Evolutionary conservation across 1,140 invertebrate genomes (phyloP), one percentile per base, ranked within the genome.

Genomic region (Rhizoglyphus robini): DNA sequence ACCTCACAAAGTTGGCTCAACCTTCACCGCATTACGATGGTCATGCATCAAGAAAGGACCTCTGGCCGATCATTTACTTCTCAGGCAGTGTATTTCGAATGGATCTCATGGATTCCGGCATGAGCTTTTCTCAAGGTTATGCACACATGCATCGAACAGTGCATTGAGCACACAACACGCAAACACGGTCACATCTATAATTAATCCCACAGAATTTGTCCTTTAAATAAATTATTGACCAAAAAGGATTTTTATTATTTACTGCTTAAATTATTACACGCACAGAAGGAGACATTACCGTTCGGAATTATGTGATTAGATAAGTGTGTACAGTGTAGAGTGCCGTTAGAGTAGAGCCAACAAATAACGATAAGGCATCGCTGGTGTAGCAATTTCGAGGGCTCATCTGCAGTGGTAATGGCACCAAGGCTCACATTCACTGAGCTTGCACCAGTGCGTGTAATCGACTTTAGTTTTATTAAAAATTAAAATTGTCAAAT

Each of bases 381-480:
- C 36, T 18, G 36, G 36, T 8, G 8, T 41, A 11, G 36, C 36
- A 41, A 8, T 25, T n/a, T n/a, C n/a, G n/a, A n/a, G 23, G 23
- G 51, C 23, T 23, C 51, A 54, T 5, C 20, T 27, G 8, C 51
- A 54, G 8, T 54, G 31, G 51, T n/a, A n/a, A 54, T 32, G 31
- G 20, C 20, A 54, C 8, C 20, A 20, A 8, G 23, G 8, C 20
- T 8, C 51, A 15, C 31, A 54, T 27, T 54, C 8, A 8, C 51
- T 23, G 8, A 25, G 20, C 5, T 25, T n/a, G n/a, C n/a, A n/a
- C n/a, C n/a, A n/a, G 51, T 27, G 15, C 51, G 20, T 54, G 51
- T 54, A 54, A 54, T 54, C 51, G 20, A 54, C 51, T 54, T 54
- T 54, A 20, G 8, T 54, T 54, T 54, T 54, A 54, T 54, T 54